Base-by-base conservation (phyloP, 1,140 invertebrate genomes). In the Drosophila azteca region DNA sequence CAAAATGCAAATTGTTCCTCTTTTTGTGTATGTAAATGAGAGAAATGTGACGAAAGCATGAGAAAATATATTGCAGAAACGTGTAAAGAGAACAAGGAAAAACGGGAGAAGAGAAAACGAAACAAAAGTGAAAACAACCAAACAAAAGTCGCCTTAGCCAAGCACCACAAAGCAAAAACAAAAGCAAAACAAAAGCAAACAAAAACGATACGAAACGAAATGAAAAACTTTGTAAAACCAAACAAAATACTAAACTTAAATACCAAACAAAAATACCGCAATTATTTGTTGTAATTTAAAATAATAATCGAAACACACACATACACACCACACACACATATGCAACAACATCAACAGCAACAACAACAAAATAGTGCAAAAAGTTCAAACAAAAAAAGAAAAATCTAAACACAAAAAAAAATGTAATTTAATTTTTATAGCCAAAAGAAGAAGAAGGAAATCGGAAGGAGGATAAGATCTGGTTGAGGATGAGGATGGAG, bases 61-160 rank as follows among this genome's bases (percentile, higher is more conserved):
- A 57, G 51, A 65, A 64, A 84, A 85, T 85, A 84, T 84, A 84
- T 84, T 80, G 81, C 77, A 82, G 84, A 77, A 88, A 51, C 24
- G 13, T 71, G 71, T 88, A 81, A 79, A 89, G 81, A 85, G 64
- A 84, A 87, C 77, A 74, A n/a, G n/a, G n/a, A n/a, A 49, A 82
- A 62, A 48, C 31, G 64, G 15, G 59, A 65, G 57, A 76, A 66
- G 66, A 67, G 66, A 68, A 77, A 77, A 57, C 31, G 51, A 39
- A 39, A 35, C 35, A 52, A 82, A 69, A 69, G 66, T 69, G 46
- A 73, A 74, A 74, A 75, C 82, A 85, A 85, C 82, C 82, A 81
- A 85, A 88, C 83, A 81, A 90, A 90, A 90, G 88, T 90, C 87
- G 88, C 88, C 88, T 90, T 90, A 90, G 82, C 83, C 83, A 81